Evolutionary conservation across 2,888 invertebrate genomes (phyloP), one percentile per base, ranked within the genome.

Genomic region (Glaucopsyche alexis): DNA sequence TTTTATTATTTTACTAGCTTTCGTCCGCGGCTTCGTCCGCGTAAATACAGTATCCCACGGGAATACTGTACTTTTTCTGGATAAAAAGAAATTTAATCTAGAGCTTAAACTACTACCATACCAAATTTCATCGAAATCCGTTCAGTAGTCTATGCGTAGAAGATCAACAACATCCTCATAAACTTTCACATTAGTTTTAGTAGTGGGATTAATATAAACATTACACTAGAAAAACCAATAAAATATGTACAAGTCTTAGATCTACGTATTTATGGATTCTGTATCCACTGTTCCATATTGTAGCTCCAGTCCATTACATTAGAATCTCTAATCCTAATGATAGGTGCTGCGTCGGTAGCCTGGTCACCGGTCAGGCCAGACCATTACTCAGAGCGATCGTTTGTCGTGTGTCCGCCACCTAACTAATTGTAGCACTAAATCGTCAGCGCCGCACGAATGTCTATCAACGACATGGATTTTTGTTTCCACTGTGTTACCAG

Each of bases 371-470:
- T 77, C 81, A 78, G 83, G 81, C 81, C 79, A 42, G 65, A 79
- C 83, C 87, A 88, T 89, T 88, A 85, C 85, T 89, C 87, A 89
- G 85, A 76, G 80, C 80, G 83, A 84, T 87, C 89, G 88, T 88
- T 88, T 86, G 88, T 88, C 87, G 85, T 81, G 82, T 85, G 86
- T 85, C 85, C 80, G 81, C 82, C 84, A 88, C 87, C 86, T 89
- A 89, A 90, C 89, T 90, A 90, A 90, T 90, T 89, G 88, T 85
- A 75, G 86, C 83, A 87, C 88, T 89, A 89, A 89, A 89, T 90
- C 87, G 86, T 87, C 81, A 82, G 81, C 29, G 29, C 29, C 29
- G 29, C 29, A 29, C 29, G 76, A 75, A 78, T 78, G 78, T 76
- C 77, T 74, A 76, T 78, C 77, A 42, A 42, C 42, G 42, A 75